These are phyloP conservation scores for Myotis yumanensis DNA, from an alignment of 2,113 vertebrate species.

Conservation along the genomic window DNA sequence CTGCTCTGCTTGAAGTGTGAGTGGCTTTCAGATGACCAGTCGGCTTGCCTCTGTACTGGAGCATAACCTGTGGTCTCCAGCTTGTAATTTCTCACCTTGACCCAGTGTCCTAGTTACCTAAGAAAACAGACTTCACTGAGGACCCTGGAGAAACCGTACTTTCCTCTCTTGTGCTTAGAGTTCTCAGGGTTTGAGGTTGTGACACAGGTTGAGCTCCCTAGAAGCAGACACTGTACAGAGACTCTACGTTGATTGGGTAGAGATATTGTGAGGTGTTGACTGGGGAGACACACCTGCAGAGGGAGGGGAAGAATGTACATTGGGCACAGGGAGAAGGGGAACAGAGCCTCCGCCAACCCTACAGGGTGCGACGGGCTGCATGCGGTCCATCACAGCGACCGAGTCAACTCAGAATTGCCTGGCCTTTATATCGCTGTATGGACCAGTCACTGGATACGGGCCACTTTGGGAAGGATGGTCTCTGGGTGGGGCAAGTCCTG, in stretches of 20 bases:
- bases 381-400: background rate
- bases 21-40: background rate
- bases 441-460: background rate
- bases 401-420: background rate
- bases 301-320: background rate
- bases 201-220: background rate
- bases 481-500: background rate
- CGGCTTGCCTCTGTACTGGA: background rate
- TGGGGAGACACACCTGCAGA: background rate
- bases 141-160: background rate
- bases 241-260: background rate
- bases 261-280: background rate
- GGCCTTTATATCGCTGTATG: background rate
- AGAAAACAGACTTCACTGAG: background rate
- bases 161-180: background rate
- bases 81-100: background rate
- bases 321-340: background rate
- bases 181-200: slow-evolving; percentile 5
- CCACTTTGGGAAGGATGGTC: background rate
- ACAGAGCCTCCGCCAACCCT: background rate
- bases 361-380: fast-evolving
- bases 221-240: background rate
- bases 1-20: background rate
- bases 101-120: background rate
- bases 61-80: background rate